Conservation (phyloP, 2,113 vertebrate species). For the Cyphomyrus discorhynchus region DNA sequence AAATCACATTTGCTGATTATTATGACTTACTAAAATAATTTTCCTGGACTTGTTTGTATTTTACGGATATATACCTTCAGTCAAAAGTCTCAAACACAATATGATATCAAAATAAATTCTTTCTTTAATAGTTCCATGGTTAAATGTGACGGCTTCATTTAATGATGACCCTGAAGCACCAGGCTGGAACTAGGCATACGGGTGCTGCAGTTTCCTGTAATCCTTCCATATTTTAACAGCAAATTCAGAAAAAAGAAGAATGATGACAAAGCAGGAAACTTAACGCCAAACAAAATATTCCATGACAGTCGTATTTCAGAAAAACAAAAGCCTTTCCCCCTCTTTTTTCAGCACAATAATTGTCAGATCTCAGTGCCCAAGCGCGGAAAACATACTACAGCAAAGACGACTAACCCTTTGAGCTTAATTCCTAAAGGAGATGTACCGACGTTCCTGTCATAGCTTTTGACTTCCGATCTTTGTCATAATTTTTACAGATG, state of each 20-base stretch:
- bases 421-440: conserved; percentile 38
- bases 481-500: conserved; percentile 52
- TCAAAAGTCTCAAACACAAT: background rate
- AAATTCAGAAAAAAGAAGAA: background rate
- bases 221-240: background rate
- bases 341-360: background rate
- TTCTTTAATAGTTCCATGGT: background rate
- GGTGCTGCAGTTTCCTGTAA: background rate
- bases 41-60: background rate
- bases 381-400: conserved; percentile 21
- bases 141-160: background rate
- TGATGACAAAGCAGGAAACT: background rate
- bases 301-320: background rate
- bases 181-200: background rate
- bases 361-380: background rate
- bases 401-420: conserved; percentile 41
- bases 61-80: background rate
- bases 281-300: background rate
- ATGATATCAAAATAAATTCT: background rate
- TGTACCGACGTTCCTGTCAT: conserved; percentile 32
- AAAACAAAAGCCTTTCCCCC: background rate
- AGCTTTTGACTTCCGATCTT: conserved; percentile 46
- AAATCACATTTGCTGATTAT: background rate
- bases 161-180: background rate
- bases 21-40: background rate